Base-by-base conservation (phyloP, 2,888 invertebrate genomes). In the Ophion costatus region DNA sequence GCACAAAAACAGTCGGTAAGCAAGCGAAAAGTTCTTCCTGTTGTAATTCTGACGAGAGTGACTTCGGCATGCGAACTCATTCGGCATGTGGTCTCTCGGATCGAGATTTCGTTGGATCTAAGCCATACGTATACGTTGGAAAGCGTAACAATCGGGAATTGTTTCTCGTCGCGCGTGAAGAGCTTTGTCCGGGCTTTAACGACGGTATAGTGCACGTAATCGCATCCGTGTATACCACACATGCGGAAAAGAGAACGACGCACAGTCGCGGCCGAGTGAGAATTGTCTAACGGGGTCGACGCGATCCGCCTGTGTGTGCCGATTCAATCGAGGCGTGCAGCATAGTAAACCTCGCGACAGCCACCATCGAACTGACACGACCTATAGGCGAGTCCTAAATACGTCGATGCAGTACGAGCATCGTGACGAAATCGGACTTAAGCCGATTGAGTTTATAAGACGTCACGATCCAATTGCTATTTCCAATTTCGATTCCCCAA, bases 271-370 rank as follows among this genome's bases (percentile, higher is more conserved):
- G 29, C n/a, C 29, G 9, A 29, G 59, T 14, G 29, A 24, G 29
- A 57, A 86, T 86, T 82, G 70, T 57, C 45, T 87, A 89, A 90
- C 88, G 88, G 86, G 85, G 83, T 86, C 87, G 84, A 33, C 80
- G 71, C 45, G 70, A 76, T 38, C 38, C 83, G 57, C 56, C 29
- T 67, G 67, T 59, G 20, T 56, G 84, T 73, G 77, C 71, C 45
- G 59, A 69, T 81, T 81, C 56, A 82, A 78, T 81, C 57, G 74
- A 38, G 64, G 11, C 61, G 83, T 10, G 14, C 45, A 45, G n/a
- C n/a, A n/a, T n/a, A n/a, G 66, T 24, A 64, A 84, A 56, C 77
- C 61, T 20, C 61, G 51, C 76, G 80, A 73, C 71, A 77, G 69
- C 22, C 45, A 74, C 64, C 63, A 76, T 76, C 76, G 24, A 59